Conservation (phyloP, 2,888 invertebrate genomes). For the Cyclophora punctaria region DNA sequence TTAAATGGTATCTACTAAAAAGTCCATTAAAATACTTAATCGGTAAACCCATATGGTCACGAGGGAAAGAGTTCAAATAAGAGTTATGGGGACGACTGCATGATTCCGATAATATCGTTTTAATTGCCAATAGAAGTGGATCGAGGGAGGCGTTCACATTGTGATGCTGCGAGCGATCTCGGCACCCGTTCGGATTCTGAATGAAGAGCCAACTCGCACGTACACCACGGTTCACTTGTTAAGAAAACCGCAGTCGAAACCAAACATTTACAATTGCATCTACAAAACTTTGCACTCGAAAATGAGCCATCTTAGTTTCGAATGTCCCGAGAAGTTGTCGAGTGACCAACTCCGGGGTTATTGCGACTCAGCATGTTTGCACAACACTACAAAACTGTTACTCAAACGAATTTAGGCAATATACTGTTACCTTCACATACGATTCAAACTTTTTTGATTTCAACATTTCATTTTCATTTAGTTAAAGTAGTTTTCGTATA, state of each 20-base stretch:
- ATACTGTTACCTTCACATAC: slow-evolving; percentile 26
- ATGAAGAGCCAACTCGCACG: slow-evolving; percentile 46
- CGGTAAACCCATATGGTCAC: too few species aligned
- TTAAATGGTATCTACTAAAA: not conserved
- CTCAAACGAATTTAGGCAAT: slow-evolving; percentile 53
- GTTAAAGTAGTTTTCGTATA: slow-evolving; percentile 7
- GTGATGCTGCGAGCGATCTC: slow-evolving; percentile 41
- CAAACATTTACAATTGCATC: slow-evolving; percentile 61
- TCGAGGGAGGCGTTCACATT: slow-evolving; percentile 35
- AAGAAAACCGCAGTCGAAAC: slow-evolving; percentile 53
- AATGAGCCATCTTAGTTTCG: slow-evolving; percentile 54
- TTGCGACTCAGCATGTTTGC: slow-evolving; percentile 56
- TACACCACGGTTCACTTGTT: slow-evolving; percentile 56
- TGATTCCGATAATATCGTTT: slow-evolving; percentile 58
- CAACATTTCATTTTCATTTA: slow-evolving; percentile 8
- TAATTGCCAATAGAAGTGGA: slow-evolving; percentile 54
- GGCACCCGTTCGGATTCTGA: slow-evolving; percentile 40
- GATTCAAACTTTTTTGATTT: slow-evolving; percentile 13
- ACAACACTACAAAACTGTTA: slow-evolving; percentile 56
- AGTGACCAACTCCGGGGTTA: slow-evolving; percentile 52
- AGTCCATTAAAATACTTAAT: too few species aligned
- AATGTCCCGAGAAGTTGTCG: slow-evolving; percentile 48
- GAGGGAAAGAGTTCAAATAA: slow-evolving; percentile 28
- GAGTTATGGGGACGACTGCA: slow-evolving; percentile 42
- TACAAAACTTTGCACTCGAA: slow-evolving; percentile 56